Evolutionary conservation across 2,888 invertebrate species (phyloP), one percentile per base, ranked within the genome.

Genomic region (Drosophila neotestacea): DNA sequence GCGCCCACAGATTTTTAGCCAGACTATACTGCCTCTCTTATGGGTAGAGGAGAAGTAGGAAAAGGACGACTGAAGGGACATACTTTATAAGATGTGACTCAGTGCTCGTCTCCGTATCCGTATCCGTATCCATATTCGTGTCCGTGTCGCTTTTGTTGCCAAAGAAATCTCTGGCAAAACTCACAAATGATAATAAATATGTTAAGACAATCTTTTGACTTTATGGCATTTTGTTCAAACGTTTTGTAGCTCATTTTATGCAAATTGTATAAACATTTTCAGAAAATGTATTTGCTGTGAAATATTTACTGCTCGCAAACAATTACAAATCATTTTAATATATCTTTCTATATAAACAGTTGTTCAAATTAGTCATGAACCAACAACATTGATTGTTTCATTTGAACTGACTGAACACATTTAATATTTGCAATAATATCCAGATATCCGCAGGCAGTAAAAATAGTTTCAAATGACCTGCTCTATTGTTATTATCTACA

Each of bases 1-100:
- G 70, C 41, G 67, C 66, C 78, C 81, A 72, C 81, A 77, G 80
- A 80, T 79, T 79, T 70, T 27, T 56, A 56, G 55, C 10, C 55
- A 56, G 44, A 34, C 55, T 55, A 6, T 22, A 3, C 10, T 6
- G 4, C 30, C 41, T 4, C 50, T 11, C n/a, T 4, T 22, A 42
- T 41, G 42, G 4, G 42, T 10, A 9, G 6, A 13, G 38, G 13
- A 0, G 7, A 1, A 39, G 16, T 6, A 11, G 44, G 27, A 30
- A 9, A 9, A 30, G 30, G 4, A 34, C 11, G 1, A 10, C 30
- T 9, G 6, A n/a, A 30, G 30, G 34, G 7, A 38, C 27, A 27
- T 9, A 38, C 38, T 38, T 51, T 28, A 38, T 38, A 51, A 38
- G 38, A 13, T 38, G 51, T 11, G 28, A 27, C 22, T 36, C 22